Evolutionary conservation across 2,113 vertebrate species (phyloP), one percentile per base, ranked within the genome.

Genomic region (Cyprinodon variegatus): DNA sequence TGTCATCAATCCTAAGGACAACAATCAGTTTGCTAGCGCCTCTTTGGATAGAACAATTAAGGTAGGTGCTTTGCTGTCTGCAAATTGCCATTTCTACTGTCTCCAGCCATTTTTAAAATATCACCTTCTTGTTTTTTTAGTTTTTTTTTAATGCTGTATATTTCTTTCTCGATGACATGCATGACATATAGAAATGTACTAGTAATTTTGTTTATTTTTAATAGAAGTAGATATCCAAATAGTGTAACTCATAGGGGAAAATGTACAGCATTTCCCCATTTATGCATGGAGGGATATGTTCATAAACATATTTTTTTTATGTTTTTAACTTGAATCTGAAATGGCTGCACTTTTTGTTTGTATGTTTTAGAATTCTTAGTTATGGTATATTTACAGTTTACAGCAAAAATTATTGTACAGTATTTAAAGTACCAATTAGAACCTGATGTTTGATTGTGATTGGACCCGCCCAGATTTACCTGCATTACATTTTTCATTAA

Each of bases 1-100:
- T 79, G 98, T 99, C 77, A 99, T 99, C 88, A 99, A 99, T 88
- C 98, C 98, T 7, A 99, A 99, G 88, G 98, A 99, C 84, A 99
- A 99, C 86, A 99, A 99, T 86, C 98, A 99, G 91, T 99, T 99
- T 95, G 98, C 98, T 61, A 99, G 98, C 61, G 97, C 98, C 0
- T 99, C 98, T 50, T 86, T 99, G 90, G 98, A 99, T 83, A 96
- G 98, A 77, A 99, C 98, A 20, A 99, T 99, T 84, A 99, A 99
- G 96, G 97, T 99, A 94, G 41, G 45, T 36, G 20, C 37, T 1
- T 0, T 7, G 11, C 68, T 20, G 8, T 69, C 6, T 46, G 61
- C 13, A 15, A 63, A 9, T 62, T 79, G 12, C 46, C 65, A 9
- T 3, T 4, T 61, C 45, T 63, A 1, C 20, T 61, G 15, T 0